phyloP scores from a whole-genome alignment of 2,113 vertebrate species.

The Asarcornis scutulata region DNA sequence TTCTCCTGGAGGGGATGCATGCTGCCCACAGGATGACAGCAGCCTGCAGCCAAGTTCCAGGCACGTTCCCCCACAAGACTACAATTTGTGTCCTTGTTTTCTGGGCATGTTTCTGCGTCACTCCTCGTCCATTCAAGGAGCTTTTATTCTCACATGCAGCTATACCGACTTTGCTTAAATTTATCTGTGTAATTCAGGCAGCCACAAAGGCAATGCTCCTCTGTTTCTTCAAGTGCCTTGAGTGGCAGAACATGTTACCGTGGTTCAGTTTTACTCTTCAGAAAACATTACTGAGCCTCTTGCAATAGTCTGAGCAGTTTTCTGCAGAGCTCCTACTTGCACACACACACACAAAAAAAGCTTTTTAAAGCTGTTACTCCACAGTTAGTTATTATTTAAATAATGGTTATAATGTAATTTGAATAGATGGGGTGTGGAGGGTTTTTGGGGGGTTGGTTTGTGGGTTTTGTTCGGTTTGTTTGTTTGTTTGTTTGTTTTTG shows the following conservation, averaged over 20 bases:
- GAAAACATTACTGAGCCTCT: background rate
- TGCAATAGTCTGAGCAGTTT: rapidly evolving
- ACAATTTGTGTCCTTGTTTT: background rate
- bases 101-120: background rate
- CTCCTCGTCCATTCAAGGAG: background rate
- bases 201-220: rapidly evolving
- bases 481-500: background rate
- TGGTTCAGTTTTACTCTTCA: background rate
- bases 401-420: background rate
- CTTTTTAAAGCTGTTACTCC: background rate
- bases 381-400: background rate
- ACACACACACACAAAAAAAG: background rate
- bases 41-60: background rate
- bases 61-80: background rate
- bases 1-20: background rate
- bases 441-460: background rate
- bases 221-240: background rate
- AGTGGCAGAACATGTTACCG: rapidly evolving
- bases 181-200: background rate
- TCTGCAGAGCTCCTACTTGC: background rate
- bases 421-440: background rate
- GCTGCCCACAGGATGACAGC: background rate
- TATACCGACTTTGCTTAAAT: background rate
- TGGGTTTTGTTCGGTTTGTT: background rate
- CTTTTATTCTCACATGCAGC: background rate